Evolutionary conservation across 2,888 invertebrate genomes (phyloP).

Genomic region (Cinara cedri): DNA sequence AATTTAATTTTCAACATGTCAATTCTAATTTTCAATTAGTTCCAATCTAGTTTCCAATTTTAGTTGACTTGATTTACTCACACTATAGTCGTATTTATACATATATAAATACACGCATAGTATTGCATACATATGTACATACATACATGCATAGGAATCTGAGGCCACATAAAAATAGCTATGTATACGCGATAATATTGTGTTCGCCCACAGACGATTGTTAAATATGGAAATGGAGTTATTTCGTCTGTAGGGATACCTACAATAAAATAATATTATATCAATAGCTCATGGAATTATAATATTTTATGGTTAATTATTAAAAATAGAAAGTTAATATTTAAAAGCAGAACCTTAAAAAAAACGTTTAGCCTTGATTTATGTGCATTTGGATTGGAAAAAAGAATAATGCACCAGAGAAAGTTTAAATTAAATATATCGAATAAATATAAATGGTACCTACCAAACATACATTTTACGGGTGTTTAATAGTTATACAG

Average conservation of each 20-base stretch:
- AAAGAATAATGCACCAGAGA: not conserved
- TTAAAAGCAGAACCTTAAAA: constrained; percentile 2
- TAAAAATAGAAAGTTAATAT: constrained; percentile 33
- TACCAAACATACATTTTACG: not conserved
- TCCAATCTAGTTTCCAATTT: too few species aligned
- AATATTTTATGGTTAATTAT: constrained; percentile 2
- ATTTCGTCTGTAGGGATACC: not conserved
- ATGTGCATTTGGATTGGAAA: not conserved
- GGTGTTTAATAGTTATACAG: too few species aligned
- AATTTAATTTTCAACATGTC: too few species aligned
- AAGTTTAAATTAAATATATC: constrained; percentile 38
- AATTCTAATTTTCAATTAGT: too few species aligned
- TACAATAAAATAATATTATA: constrained; percentile 1
- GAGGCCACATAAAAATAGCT: not conserved
- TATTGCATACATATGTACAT: too few species aligned
- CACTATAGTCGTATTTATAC: too few species aligned
- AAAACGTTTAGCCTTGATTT: constrained; percentile 3
- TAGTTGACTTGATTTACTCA: too few species aligned
- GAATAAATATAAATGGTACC: not conserved
- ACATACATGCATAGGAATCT: not conserved
- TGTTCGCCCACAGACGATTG: constrained; percentile 1
- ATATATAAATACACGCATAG: too few species aligned
- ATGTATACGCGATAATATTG: not conserved
- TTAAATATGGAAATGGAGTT: constrained; percentile 22
- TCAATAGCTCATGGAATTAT: not conserved